Evolutionary conservation across 2,888 invertebrate genomes (phyloP).

Genomic region (Xanthostigma xanthostigma): DNA sequence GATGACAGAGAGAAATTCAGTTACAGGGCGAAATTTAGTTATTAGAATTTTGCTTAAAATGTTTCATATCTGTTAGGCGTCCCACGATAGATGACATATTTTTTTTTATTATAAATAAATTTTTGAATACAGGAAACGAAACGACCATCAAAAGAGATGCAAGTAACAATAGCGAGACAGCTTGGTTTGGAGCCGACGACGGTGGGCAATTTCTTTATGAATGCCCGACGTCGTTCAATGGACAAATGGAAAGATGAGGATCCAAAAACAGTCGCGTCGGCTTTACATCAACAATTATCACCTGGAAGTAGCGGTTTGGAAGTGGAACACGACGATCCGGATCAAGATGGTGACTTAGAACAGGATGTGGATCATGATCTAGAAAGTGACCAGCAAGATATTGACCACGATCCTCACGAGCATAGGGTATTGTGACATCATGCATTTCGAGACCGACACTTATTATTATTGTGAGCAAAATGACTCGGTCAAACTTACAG

Average conservation of each 20-base stretch:
- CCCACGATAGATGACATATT: too few species aligned
- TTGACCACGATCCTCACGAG: constrained; percentile 20
- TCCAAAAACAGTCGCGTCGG: constrained; percentile 36
- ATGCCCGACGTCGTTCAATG: constrained; percentile 92
- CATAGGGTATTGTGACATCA: constrained; percentile 37
- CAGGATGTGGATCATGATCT: constrained; percentile 36
- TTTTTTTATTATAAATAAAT: constrained; percentile 1
- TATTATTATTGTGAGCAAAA: constrained; percentile 30
- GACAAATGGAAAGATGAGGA: constrained; percentile 98
- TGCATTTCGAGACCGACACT: constrained; percentile 31
- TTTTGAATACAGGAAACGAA: constrained; percentile 73
- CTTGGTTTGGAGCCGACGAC: constrained; percentile 93
- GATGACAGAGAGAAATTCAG: too few species aligned
- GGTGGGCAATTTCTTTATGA: constrained; percentile 99
- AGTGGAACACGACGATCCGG: constrained; percentile 29
- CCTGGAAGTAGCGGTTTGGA: constrained; percentile 28
- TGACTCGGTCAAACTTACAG: neutral
- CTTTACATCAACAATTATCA: constrained; percentile 29
- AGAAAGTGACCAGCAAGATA: constrained; percentile 20
- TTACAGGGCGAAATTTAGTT: too few species aligned
- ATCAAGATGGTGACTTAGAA: constrained; percentile 34
- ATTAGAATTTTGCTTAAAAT: too few species aligned
- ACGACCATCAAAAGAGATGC: constrained; percentile 98
- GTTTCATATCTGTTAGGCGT: too few species aligned
- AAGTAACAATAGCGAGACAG: constrained; percentile 96